Conservation (phyloP, 1,140 invertebrate genomes). For the Pararge aegeria region DNA sequence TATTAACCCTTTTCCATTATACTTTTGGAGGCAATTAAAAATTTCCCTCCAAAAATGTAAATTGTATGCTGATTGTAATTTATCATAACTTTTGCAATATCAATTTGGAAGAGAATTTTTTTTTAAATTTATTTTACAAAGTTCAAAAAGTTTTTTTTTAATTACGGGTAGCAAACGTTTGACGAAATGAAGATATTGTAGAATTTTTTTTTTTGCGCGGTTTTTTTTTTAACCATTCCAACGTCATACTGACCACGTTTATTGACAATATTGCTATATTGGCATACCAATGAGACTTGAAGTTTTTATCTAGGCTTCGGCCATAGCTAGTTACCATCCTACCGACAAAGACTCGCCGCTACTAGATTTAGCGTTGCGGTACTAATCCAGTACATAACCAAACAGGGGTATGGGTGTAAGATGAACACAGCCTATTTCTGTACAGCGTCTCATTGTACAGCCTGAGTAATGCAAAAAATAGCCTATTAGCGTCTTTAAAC, state of each 20-base stretch:
- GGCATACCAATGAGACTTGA: too few species aligned
- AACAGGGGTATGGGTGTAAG: too few species aligned
- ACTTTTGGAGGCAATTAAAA: slow-evolving; percentile 11
- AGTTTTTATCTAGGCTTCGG: too few species aligned
- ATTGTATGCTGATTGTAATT: slow-evolving; percentile 9
- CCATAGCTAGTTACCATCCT: background rate
- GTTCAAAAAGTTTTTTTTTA: background rate
- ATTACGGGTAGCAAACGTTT: background rate
- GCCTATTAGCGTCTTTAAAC: too few species aligned
- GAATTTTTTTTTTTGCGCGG: too few species aligned
- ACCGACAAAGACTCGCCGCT: background rate
- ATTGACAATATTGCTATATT: too few species aligned
- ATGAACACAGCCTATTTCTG: too few species aligned
- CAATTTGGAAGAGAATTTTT: background rate
- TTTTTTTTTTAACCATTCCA: too few species aligned
- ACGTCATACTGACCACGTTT: too few species aligned
- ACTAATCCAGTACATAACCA: too few species aligned
- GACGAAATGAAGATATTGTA: background rate
- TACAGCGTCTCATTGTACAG: too few species aligned
- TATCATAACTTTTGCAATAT: slow-evolving; percentile 3
- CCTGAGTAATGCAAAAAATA: too few species aligned
- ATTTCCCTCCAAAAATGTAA: slow-evolving; percentile 7
- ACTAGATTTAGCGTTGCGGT: background rate
- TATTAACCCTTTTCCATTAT: slow-evolving; percentile 12
- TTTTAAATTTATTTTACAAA: background rate